Percentiles rank a stretch among this genome's conserved stretches.
These are phyloP conservation scores for Exocentrus adspersus DNA, from an alignment of 2,888 invertebrate genomes.

Conservation along the genomic window DNA sequence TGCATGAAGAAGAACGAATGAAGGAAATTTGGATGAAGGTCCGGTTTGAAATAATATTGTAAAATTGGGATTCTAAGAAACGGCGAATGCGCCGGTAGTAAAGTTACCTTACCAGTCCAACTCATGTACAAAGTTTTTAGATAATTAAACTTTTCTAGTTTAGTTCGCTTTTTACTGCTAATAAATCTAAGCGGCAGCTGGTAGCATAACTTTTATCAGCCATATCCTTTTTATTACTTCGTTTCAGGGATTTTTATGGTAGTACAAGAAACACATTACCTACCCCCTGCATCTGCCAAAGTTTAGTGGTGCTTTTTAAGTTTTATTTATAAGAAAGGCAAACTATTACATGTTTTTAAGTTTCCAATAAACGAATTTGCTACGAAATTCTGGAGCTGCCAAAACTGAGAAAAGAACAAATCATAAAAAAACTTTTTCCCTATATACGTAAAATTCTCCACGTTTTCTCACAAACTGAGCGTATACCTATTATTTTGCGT, in stretches of 20 bases:
- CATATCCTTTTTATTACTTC: conserved; percentile 8
- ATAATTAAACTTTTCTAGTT: conserved; percentile 11
- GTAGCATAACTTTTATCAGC: conserved; percentile 9
- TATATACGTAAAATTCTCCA: background rate
- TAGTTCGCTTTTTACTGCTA: background rate
- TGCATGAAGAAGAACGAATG: no score
- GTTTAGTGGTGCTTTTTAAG: background rate
- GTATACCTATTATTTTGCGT: background rate
- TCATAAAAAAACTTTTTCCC: background rate
- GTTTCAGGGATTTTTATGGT: conserved; percentile 9
- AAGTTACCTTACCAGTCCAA: no score
- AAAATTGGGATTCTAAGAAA: no score
- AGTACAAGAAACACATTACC: background rate
- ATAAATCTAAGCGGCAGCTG: conserved; percentile 11
- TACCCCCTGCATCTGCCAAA: background rate
- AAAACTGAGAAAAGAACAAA: no score
- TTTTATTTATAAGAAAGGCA: no score
- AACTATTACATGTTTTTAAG: no score
- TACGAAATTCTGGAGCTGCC: no score
- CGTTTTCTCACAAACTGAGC: background rate
- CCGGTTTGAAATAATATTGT: no score
- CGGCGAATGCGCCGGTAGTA: background rate
- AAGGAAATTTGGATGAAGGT: no score
- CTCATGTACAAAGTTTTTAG: no score
- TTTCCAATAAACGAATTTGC: no score